These are phyloP conservation scores for Periophthalmus modestus DNA, from an alignment of 2,113 vertebrate species.

Conservation along the genomic window DNA sequence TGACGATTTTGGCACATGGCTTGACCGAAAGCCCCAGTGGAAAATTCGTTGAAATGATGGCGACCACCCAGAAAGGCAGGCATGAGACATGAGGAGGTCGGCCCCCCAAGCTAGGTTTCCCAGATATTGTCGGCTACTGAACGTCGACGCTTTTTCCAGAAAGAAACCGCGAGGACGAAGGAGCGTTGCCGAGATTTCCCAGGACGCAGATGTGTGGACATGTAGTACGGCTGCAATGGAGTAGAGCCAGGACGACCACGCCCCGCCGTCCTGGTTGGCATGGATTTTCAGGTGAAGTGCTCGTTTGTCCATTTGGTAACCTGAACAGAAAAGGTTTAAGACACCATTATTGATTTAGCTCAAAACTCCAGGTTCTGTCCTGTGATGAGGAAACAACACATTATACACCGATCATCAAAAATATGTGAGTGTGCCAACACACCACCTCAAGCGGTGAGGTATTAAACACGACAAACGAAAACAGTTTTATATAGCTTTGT, in stretches of 20 bases:
- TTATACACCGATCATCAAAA: no score
- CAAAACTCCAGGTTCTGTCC: no score
- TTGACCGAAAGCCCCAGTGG: constrained; percentile 83
- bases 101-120: constrained; percentile 83
- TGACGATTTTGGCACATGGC: constrained; percentile 80
- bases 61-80: constrained; percentile 87
- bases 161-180: constrained; percentile 81
- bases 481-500: no score
- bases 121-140: constrained; percentile 87
- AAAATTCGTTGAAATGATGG: constrained; percentile 76
- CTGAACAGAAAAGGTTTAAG: neutral
- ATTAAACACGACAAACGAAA: no score
- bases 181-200: constrained; percentile 80
- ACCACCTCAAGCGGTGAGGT: no score
- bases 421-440: no score
- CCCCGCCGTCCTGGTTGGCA: constrained; percentile 32
- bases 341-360: neutral
- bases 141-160: constrained; percentile 78
- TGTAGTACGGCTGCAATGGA: constrained; percentile 79
- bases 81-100: constrained; percentile 81
- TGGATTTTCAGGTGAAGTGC: constrained; percentile 1
- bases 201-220: constrained; percentile 81
- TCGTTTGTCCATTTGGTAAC: constrained; percentile 29
- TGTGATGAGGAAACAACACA: no score
- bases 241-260: constrained; percentile 72